A percentile compares a stretch with the other conserved stretches of the same genome.
Evolutionary conservation across 2,113 vertebrate genomes (phyloP).

Genomic region (Bettongia penicillata): DNA sequence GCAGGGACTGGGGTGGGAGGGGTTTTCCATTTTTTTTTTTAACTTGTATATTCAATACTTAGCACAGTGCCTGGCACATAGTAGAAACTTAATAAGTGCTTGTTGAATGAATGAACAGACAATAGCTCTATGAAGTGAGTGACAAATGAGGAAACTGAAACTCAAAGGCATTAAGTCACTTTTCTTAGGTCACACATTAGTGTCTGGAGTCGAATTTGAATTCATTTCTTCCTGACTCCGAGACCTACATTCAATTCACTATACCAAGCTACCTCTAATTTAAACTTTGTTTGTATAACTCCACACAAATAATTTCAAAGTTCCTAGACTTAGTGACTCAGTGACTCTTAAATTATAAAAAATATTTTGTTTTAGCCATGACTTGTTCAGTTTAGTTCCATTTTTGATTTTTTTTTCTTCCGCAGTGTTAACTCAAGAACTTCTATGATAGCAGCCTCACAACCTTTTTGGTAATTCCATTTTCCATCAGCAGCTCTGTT

Average conservation of each 20-base stretch:
- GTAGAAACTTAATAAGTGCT: neutral
- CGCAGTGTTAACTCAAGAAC: neutral
- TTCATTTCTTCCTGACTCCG: neutral
- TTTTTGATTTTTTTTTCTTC: neutral
- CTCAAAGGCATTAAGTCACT: neutral
- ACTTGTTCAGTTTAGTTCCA: neutral
- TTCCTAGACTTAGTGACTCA: neutral
- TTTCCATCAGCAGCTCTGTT: neutral
- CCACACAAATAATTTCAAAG: slow-evolving; percentile 33
- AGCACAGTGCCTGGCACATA: neutral
- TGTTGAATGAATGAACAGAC: neutral
- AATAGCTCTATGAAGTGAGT: neutral
- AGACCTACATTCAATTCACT: neutral
- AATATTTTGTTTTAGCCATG: neutral
- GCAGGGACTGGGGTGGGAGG: neutral
- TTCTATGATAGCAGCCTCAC: too few species aligned
- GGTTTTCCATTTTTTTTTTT: neutral
- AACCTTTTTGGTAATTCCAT: neutral
- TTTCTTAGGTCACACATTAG: neutral
- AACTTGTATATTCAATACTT: neutral
- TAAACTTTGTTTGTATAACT: slow-evolving; percentile 10
- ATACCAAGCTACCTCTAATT: neutral
- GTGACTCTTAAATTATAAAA: neutral
- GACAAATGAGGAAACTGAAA: neutral
- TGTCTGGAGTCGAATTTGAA: neutral